Conservation (phyloP, 2,113 vertebrate species). For the Cyphotilapia sp. region DNA sequence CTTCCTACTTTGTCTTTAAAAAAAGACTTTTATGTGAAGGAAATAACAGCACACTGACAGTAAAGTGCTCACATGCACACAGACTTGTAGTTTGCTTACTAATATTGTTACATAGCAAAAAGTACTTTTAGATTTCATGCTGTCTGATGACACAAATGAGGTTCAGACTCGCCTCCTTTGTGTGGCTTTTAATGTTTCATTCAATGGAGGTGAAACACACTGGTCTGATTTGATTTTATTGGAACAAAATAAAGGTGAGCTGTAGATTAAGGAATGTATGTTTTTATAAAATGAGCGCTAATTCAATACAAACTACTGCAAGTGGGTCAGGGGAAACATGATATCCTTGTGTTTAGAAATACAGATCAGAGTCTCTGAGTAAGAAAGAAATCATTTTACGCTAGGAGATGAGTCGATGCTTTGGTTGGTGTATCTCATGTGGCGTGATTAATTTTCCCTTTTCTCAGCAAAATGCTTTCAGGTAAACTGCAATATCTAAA, state of each 20-base stretch:
- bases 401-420: constrained; percentile 40
- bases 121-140: constrained; percentile 24
- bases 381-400: neutral
- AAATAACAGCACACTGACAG: constrained; percentile 33
- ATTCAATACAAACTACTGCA: neutral
- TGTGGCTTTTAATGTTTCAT: neutral
- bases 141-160: constrained; percentile 7
- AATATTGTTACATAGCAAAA: constrained; percentile 23
- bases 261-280: neutral
- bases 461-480: constrained; percentile 42
- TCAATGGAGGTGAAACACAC: neutral
- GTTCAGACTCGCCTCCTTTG: constrained; percentile 13
- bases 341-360: neutral
- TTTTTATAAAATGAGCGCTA: neutral
- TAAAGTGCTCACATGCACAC: constrained; percentile 67
- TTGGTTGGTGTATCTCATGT: constrained; percentile 59
- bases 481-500: constrained; percentile 39
- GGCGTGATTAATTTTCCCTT: constrained; percentile 33
- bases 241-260: neutral
- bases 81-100: constrained; percentile 25
- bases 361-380: neutral
- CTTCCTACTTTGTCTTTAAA: constrained; percentile 29
- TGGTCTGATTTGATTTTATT: neutral
- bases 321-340: neutral
- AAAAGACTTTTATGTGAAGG: constrained; percentile 16